Evolutionary conservation across 2,888 invertebrate species (phyloP).

Genomic region (Pegoplata infirma): DNA sequence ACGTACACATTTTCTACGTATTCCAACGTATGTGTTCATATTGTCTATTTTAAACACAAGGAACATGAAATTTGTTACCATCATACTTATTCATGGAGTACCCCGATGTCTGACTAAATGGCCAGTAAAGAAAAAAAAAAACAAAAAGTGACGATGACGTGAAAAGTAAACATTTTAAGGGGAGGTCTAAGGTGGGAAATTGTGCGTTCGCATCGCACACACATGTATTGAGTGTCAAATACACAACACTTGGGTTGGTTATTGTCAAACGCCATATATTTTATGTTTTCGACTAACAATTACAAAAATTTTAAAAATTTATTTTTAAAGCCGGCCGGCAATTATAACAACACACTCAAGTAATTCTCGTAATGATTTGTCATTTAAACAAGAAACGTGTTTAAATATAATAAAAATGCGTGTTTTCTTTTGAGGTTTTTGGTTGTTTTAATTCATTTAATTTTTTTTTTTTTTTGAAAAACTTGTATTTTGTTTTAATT

Average conservation of each 20-base stretch:
- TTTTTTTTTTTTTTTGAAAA: not conserved
- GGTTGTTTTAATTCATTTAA: not conserved
- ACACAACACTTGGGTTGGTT: not conserved
- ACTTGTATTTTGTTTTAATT: no score
- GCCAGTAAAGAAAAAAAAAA: not conserved
- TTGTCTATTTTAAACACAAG: not conserved
- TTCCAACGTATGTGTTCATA: not conserved
- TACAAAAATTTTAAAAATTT: no score
- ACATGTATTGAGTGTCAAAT: not conserved
- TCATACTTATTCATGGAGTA: not conserved
- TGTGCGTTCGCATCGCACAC: conserved; percentile 15
- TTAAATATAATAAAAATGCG: conserved; percentile 1
- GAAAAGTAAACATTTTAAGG: not conserved
- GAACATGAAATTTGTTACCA: not conserved
- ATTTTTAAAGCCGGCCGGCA: conserved; percentile 24
- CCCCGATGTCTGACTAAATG: not conserved
- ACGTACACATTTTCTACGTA: not conserved
- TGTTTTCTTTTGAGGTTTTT: not conserved
- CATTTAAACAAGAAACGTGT: conserved; percentile 4
- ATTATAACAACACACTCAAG: conserved; percentile 1
- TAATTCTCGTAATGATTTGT: not conserved
- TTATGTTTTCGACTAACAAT: not conserved
- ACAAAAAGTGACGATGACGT: conserved; percentile 10
- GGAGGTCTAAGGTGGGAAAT: conserved; percentile 12
- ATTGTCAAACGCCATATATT: not conserved